Conservation (phyloP, 1,140 invertebrate species). For the Drosophila erecta region DNA sequence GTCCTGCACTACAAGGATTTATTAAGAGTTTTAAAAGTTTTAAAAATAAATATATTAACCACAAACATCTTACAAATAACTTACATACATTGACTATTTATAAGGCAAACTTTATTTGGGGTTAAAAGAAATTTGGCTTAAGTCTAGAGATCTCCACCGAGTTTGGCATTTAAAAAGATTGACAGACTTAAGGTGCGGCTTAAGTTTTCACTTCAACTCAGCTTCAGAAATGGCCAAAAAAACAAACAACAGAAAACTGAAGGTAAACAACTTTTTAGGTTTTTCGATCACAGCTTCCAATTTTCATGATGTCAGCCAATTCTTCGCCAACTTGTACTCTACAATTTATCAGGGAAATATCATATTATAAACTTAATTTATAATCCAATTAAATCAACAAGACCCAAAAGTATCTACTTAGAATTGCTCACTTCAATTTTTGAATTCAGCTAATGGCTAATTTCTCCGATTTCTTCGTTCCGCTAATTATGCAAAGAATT, state of each 20-base stretch:
- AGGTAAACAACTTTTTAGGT: conserved; percentile 60
- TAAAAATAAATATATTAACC: no score
- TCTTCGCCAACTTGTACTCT: not conserved
- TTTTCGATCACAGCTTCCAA: conserved; percentile 22
- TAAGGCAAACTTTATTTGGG: not conserved
- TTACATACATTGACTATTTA: no score
- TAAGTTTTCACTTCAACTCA: conserved; percentile 65
- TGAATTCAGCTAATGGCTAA: conserved; percentile 19
- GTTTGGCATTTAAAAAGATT: conserved; percentile 5
- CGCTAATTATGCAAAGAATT: conserved; percentile 54
- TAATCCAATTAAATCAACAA: no score
- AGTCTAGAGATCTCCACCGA: conserved; percentile 4
- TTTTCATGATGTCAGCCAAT: conserved; percentile 31
- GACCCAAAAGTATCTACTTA: no score
- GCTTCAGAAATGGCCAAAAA: conserved; percentile 48
- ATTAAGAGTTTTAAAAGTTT: no score
- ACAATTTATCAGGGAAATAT: not conserved
- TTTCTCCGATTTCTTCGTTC: conserved; percentile 5
- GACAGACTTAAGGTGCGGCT: conserved; percentile 55
- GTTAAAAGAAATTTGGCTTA: not conserved
- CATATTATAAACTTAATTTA: no score
- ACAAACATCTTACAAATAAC: no score
- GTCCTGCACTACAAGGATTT: no score
- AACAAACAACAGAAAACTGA: conserved; percentile 28
- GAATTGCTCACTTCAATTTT: not conserved